Evolutionary conservation across 2,113 vertebrate genomes (phyloP).

Genomic region (Pandion haliaetus): DNA sequence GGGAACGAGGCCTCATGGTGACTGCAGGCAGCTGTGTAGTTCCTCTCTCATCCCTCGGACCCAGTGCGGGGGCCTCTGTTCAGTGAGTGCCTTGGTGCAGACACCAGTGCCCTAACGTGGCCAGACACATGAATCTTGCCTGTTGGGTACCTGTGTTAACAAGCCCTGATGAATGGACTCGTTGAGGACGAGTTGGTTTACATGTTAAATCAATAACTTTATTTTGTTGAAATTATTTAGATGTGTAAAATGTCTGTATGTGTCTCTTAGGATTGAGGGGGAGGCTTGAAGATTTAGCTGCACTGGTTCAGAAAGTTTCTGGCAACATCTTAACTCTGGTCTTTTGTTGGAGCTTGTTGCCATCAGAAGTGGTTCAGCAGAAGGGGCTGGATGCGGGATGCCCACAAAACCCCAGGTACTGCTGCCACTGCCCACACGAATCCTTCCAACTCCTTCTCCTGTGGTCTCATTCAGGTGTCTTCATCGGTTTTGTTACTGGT

Average conservation of each 20-base stretch:
- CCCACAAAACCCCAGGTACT: neutral
- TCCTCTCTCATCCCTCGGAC: neutral
- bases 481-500: neutral
- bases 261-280: neutral
- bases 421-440: neutral
- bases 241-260: neutral
- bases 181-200: neutral
- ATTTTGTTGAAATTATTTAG: neutral
- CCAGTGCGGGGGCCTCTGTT: accelerated
- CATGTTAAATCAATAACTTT: neutral
- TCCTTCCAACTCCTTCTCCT: neutral
- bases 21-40: neutral
- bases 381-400: neutral
- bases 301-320: neutral
- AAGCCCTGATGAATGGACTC: neutral
- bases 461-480: accelerated
- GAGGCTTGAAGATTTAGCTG: neutral
- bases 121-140: neutral
- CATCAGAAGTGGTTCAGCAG: neutral
- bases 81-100: neutral
- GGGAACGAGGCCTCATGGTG: accelerated
- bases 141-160: neutral
- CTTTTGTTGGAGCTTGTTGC: neutral
- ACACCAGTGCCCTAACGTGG: neutral
- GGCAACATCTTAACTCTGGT: neutral